A percentile compares a stretch with the other conserved stretches of the same genome.
Conservation (phyloP, 2,888 invertebrate species). For the Patella pellucida region DNA sequence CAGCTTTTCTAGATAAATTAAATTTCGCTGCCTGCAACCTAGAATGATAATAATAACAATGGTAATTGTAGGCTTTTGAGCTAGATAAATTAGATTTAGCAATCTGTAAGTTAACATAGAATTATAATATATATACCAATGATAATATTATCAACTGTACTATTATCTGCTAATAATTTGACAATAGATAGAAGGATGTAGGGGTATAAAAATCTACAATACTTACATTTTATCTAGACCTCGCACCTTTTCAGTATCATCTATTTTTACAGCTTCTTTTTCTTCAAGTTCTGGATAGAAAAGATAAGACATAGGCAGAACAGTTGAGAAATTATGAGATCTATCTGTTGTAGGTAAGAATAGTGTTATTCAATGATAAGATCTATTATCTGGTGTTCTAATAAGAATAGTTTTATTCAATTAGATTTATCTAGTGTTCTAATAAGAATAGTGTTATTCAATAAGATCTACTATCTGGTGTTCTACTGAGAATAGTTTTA, state of each 20-base stretch:
- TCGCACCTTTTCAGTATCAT: conserved; percentile 50
- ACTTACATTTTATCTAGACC: conserved; percentile 54
- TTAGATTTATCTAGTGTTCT: too few species aligned
- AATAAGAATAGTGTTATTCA: too few species aligned
- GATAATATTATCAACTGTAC: not conserved
- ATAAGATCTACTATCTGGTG: too few species aligned
- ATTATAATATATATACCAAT: too few species aligned
- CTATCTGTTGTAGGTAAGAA: too few species aligned
- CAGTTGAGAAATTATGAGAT: not conserved
- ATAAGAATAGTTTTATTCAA: too few species aligned
- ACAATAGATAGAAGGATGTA: not conserved
- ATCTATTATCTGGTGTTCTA: too few species aligned
- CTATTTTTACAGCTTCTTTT: conserved; percentile 36
- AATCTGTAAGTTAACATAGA: too few species aligned
- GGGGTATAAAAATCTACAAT: not conserved
- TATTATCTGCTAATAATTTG: not conserved
- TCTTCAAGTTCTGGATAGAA: conserved; percentile 49
- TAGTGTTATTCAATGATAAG: too few species aligned
- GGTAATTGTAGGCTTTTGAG: not conserved
- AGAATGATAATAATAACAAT: not conserved
- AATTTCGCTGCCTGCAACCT: conserved; percentile 61
- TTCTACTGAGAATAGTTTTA: too few species aligned
- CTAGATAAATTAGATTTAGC: too few species aligned
- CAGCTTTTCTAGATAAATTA: conserved; percentile 57
- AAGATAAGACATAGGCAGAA: not conserved